phyloP scores from a whole-genome alignment of 2,797 vertebrate species.

The Tadarida brasiliensis region DNA sequence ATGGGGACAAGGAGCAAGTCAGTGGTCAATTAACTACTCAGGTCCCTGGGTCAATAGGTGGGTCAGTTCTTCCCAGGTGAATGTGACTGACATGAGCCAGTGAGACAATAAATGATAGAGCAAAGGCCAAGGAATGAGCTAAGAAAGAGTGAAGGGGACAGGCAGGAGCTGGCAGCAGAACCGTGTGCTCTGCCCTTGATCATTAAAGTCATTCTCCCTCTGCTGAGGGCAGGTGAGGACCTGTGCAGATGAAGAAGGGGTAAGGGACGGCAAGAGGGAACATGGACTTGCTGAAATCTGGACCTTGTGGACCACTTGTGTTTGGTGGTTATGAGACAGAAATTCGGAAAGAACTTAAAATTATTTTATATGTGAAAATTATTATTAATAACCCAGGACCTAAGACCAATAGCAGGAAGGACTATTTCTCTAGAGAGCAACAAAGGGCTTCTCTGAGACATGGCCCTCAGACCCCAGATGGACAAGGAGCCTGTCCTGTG shows the following conservation, averaged over 20 bases:
- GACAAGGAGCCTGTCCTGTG: background rate
- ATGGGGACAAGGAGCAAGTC: background rate
- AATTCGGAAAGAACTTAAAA: background rate
- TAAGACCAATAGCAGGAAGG: background rate
- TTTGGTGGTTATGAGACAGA: background rate
- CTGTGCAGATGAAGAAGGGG: background rate
- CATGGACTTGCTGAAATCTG: background rate
- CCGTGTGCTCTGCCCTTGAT: background rate
- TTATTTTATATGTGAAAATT: background rate
- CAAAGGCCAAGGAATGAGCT: background rate
- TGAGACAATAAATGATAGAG: background rate
- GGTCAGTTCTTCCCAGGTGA: background rate
- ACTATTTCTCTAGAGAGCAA: background rate
- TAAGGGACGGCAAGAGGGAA: background rate
- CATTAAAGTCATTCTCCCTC: background rate
- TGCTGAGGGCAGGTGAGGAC: background rate
- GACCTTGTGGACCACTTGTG: background rate
- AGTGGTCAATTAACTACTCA: background rate
- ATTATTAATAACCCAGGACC: background rate
- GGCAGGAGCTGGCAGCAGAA: background rate
- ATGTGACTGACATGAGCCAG: background rate
- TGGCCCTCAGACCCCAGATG: background rate
- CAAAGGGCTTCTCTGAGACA: background rate
- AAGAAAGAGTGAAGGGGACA: background rate
- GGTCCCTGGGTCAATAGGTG: background rate